Evolutionary conservation across 2,797 vertebrate genomes (phyloP).

Genomic region (Catostomus latipinnis): DNA sequence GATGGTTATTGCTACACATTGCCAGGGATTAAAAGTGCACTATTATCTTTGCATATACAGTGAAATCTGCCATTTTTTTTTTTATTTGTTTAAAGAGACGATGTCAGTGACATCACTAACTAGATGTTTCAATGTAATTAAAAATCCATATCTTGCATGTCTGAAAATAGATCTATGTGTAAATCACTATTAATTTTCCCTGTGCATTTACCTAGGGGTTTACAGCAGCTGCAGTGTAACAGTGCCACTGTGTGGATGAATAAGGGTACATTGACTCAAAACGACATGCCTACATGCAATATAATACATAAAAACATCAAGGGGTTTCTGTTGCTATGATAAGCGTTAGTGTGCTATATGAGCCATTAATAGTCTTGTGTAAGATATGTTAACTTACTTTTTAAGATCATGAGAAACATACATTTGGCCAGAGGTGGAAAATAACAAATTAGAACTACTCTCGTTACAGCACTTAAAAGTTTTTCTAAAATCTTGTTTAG

Average conservation of each 20-base stretch:
- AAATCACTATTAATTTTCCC: background rate
- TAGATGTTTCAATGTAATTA: background rate
- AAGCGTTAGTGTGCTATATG: background rate
- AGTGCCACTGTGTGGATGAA: constrained; percentile 34
- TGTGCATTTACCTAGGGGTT: too few relatives aligned
- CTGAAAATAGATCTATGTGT: background rate
- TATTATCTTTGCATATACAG: background rate
- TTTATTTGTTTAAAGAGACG: too few relatives aligned
- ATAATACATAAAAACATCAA: background rate
- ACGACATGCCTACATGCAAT: background rate
- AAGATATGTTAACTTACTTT: too few relatives aligned
- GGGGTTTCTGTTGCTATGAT: background rate
- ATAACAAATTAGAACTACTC: too few relatives aligned
- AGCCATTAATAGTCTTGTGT: background rate
- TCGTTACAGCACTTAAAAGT: too few relatives aligned
- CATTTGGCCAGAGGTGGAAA: too few relatives aligned
- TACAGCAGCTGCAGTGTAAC: background rate
- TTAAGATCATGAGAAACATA: too few relatives aligned
- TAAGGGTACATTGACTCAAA: background rate
- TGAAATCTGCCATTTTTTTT: background rate
- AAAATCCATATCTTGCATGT: background rate
- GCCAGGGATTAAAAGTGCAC: background rate
- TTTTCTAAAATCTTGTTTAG: too few relatives aligned
- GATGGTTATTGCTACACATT: background rate
- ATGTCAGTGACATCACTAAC: too few relatives aligned